A percentile compares a stretch with the other conserved stretches of the same genome.
Evolutionary conservation across 1,140 invertebrate genomes (phyloP).

Genomic region (Chironomus striatipennis): DNA sequence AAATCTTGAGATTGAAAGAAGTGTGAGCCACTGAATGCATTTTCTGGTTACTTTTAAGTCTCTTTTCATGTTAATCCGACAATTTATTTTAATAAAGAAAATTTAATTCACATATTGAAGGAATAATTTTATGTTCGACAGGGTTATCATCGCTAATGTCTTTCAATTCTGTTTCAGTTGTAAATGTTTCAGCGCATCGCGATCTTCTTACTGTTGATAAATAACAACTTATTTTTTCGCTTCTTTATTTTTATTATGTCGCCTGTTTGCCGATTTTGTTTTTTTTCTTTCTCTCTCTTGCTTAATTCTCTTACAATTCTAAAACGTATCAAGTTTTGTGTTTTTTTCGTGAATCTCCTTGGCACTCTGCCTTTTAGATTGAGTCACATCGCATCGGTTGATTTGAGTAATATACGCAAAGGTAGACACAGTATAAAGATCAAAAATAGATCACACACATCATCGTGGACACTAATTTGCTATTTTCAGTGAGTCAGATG

Average conservation of each 20-base stretch:
- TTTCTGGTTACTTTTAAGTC: neutral
- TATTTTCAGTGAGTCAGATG: neutral
- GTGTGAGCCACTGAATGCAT: neutral
- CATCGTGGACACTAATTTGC: neutral
- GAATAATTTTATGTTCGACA: neutral
- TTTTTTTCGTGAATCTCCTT: neutral
- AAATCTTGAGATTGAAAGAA: neutral
- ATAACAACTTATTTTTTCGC: neutral
- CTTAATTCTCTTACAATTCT: neutral
- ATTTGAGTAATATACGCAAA: neutral
- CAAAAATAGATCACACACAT: conserved; percentile 21
- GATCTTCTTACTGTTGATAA: neutral
- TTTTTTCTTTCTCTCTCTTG: neutral
- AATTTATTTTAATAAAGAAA: neutral
- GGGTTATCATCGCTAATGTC: too few relatives aligned
- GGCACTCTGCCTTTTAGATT: conserved; percentile 11
- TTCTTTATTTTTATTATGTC: neutral
- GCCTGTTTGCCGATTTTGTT: conserved; percentile 1
- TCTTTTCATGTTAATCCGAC: neutral
- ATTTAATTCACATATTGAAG: too few relatives aligned
- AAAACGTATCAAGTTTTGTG: conserved; percentile 15
- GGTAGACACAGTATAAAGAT: conserved; percentile 19
- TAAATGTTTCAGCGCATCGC: neutral
- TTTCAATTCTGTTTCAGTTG: too few relatives aligned
- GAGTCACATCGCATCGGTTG: neutral